These are phyloP conservation scores for Calcarius ornatus DNA, from an alignment of 2,113 vertebrate species.

Conservation along the genomic window DNA sequence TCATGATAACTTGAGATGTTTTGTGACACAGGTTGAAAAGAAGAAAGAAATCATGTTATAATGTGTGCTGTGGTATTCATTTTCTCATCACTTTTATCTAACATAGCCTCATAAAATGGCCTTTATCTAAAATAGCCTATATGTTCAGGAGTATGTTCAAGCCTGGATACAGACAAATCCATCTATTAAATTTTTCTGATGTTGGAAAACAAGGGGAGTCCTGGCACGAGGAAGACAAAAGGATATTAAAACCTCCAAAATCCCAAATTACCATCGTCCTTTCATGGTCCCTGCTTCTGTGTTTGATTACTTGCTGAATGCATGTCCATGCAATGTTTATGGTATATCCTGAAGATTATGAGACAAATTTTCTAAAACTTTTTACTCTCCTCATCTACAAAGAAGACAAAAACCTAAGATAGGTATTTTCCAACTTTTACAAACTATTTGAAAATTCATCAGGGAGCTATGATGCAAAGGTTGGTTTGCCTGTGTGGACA, in stretches of 20 bases:
- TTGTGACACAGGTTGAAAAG: neutral
- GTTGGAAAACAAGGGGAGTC: neutral
- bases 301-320: neutral
- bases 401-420: neutral
- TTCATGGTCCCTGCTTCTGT: neutral
- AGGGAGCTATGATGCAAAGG: neutral
- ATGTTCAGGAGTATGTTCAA: neutral
- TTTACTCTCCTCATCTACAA: neutral
- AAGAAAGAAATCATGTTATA: neutral
- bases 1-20: neutral
- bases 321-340: neutral
- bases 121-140: neutral
- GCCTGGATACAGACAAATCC: neutral
- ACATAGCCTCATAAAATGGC: neutral
- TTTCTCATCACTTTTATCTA: neutral
- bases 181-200: neutral
- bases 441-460: neutral
- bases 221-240: neutral
- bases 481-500: neutral
- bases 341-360: neutral
- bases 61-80: neutral
- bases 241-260: accelerated
- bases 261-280: accelerated
- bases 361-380: neutral
- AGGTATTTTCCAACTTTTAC: neutral